These are phyloP conservation scores for Camarhynchus parvulus DNA, from an alignment of 2,113 vertebrate species.

Conservation along the genomic window DNA sequence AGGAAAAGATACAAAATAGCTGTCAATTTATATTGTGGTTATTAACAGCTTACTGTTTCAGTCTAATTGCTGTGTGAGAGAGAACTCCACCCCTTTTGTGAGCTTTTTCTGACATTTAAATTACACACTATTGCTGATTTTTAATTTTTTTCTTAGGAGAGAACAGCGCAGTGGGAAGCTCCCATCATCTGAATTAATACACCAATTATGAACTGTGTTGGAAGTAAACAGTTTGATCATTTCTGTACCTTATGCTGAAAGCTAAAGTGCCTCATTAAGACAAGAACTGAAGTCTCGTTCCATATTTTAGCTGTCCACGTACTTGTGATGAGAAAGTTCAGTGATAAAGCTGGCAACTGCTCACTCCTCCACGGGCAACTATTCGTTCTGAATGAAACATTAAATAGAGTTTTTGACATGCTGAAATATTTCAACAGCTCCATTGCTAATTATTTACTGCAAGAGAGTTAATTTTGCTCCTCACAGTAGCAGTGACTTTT, in stretches of 20 bases:
- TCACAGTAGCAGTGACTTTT: not conserved
- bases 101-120: constrained; percentile 64
- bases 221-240: constrained; percentile 55
- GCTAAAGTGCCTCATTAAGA: constrained; percentile 47
- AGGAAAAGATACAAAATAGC: constrained; percentile 44
- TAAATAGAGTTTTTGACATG: not conserved
- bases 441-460: constrained; percentile 10
- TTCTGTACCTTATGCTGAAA: constrained; percentile 25
- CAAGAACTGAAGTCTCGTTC: constrained; percentile 53
- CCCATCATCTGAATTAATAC: constrained; percentile 38
- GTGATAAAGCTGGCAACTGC: not conserved
- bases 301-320: constrained; percentile 27
- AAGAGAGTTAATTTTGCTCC: not conserved
- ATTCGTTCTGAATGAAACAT: not conserved
- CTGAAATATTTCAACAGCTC: not conserved
- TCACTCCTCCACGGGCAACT: not conserved
- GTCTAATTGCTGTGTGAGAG: constrained; percentile 39
- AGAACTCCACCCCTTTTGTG: constrained; percentile 48
- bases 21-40: constrained; percentile 39
- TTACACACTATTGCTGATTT: constrained; percentile 19
- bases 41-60: constrained; percentile 50
- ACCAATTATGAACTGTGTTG: constrained; percentile 37
- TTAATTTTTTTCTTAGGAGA: not conserved
- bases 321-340: constrained; percentile 33
- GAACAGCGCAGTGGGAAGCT: not conserved